Percentiles rank a stretch among this genome's conserved stretches.
Conservation (phyloP, 2,113 vertebrate species). For the Orientallactaga bullata region DNA sequence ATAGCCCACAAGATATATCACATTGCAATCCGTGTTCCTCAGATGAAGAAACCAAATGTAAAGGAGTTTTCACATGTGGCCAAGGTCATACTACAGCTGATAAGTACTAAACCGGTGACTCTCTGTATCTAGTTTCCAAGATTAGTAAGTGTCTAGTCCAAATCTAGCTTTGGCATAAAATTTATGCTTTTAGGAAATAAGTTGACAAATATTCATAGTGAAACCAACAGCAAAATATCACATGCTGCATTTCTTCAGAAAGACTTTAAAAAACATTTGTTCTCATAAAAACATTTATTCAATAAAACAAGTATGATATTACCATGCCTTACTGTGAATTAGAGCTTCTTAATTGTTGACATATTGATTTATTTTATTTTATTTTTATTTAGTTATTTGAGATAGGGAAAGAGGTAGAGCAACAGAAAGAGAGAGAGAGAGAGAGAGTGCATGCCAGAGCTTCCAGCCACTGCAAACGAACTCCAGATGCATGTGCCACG, state of each 20-base stretch:
- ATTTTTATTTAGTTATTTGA: too few species aligned
- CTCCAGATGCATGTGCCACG: too few species aligned
- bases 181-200: neutral
- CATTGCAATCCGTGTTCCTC: neutral
- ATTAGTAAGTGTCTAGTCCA: neutral
- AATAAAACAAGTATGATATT: neutral
- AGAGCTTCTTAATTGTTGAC: neutral
- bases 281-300: neutral
- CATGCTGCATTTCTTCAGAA: neutral
- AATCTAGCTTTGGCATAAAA: neutral
- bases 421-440: too few species aligned
- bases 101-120: neutral
- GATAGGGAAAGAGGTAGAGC: too few species aligned
- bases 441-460: too few species aligned
- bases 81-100: neutral
- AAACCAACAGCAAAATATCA: neutral
- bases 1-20: neutral
- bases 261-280: neutral
- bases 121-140: neutral
- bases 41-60: neutral
- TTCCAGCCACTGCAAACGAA: too few species aligned
- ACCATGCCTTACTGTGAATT: neutral
- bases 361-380: neutral
- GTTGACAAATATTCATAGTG: neutral
- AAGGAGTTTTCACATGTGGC: neutral